These are phyloP conservation scores for Pangasius larnaudii DNA, from an alignment of 2,797 vertebrate species.

Conservation along the genomic window DNA sequence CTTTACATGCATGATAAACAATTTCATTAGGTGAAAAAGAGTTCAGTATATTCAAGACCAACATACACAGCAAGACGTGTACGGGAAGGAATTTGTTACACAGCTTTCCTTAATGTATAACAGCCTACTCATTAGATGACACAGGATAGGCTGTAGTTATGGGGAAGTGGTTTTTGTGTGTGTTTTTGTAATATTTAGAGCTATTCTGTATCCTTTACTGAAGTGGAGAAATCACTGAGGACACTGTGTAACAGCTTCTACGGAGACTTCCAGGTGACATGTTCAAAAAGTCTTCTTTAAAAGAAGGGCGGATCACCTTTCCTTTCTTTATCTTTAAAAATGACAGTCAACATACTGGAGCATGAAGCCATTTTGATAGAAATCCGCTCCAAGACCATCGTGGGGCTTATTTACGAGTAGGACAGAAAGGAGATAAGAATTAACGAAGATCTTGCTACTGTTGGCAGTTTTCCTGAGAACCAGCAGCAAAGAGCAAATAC, in stretches of 20 bases:
- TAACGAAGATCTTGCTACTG: slow-evolving; percentile 52
- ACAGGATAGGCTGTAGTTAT: slow-evolving; percentile 2
- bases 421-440: background rate
- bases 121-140: background rate
- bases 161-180: background rate
- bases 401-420: background rate
- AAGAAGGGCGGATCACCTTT: background rate
- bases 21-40: slow-evolving; percentile 49
- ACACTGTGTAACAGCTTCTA: background rate
- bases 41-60: slow-evolving; percentile 48
- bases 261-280: background rate
- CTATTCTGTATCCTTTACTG: background rate
- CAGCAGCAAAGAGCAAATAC: slow-evolving; percentile 54
- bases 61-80: slow-evolving; percentile 35
- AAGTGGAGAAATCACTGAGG: slow-evolving; percentile 15
- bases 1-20: slow-evolving; percentile 74
- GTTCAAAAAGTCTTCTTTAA: slow-evolving; percentile 19
- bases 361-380: background rate
- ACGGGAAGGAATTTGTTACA: slow-evolving; percentile 1
- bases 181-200: background rate
- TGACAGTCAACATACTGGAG: background rate
- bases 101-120: slow-evolving; percentile 21
- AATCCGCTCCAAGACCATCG: background rate
- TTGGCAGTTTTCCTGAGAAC: slow-evolving; percentile 71
- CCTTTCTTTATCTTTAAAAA: slow-evolving; percentile 6